Evolutionary conservation across 1,140 invertebrate species (phyloP).

Genomic region (Drosophila hydei): DNA sequence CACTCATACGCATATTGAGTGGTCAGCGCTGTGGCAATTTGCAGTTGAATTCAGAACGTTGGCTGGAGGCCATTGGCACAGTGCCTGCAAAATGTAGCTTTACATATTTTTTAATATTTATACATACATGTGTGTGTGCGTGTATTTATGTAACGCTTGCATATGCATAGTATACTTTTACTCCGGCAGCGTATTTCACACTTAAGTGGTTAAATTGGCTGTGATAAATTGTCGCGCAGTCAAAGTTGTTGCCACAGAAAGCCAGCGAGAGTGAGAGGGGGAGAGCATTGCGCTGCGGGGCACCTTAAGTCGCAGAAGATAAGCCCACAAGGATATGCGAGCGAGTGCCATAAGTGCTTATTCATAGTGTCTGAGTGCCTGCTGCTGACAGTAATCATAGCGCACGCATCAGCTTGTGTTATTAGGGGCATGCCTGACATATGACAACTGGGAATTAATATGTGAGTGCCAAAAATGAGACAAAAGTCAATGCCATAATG

Average conservation of each 20-base stretch:
- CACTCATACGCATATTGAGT: slow-evolving; percentile 40
- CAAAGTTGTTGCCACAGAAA: slow-evolving; percentile 63
- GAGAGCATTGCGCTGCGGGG: slow-evolving; percentile 44
- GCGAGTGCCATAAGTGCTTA: slow-evolving; percentile 53
- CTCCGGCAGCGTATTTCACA: slow-evolving; percentile 70
- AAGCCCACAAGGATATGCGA: slow-evolving; percentile 51
- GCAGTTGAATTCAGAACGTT: slow-evolving; percentile 30
- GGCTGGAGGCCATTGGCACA: slow-evolving; percentile 29
- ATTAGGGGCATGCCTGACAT: slow-evolving; percentile 70
- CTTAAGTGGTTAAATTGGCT: slow-evolving; percentile 82
- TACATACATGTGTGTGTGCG: slow-evolving; percentile 8
- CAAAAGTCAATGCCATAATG: slow-evolving; percentile 64
- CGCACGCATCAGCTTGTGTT: slow-evolving; percentile 72
- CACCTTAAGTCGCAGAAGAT: slow-evolving; percentile 63
- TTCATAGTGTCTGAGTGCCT: slow-evolving; percentile 59
- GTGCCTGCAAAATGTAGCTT: slow-evolving; percentile 31
- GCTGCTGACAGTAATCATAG: slow-evolving; percentile 78
- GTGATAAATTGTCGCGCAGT: slow-evolving; percentile 79
- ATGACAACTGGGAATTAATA: slow-evolving; percentile 80
- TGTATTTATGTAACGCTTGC: slow-evolving; percentile 30
- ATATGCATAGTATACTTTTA: slow-evolving; percentile 33
- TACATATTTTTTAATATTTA: slow-evolving; percentile 37
- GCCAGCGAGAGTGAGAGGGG: not conserved
- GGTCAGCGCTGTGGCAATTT: slow-evolving; percentile 53
- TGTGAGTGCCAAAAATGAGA: slow-evolving; percentile 19